Conservation (phyloP, 2,797 vertebrate species). For the Sebastes vulpes region DNA sequence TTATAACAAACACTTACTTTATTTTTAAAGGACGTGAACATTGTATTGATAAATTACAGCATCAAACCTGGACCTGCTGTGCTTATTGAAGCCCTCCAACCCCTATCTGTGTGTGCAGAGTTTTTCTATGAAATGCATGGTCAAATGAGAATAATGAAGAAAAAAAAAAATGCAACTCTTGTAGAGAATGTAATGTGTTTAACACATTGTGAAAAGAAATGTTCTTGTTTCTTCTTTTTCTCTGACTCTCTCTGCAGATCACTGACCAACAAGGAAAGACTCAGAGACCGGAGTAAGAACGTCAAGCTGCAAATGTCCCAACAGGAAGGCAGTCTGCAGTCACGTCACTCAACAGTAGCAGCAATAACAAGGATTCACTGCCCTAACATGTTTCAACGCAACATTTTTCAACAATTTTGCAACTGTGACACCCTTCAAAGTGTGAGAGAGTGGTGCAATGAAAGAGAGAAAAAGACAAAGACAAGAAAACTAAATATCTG, state of each 20-base stretch:
- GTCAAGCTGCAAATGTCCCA: not conserved
- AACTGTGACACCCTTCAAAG: not conserved
- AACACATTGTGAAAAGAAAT: not conserved
- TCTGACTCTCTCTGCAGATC: not conserved
- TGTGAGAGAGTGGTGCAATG: not conserved
- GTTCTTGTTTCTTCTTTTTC: not conserved
- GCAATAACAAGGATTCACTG: not conserved
- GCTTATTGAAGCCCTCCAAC: not conserved
- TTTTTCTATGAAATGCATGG: not conserved
- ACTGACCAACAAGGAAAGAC: not conserved
- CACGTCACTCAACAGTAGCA: not conserved
- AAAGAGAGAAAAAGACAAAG: not conserved
- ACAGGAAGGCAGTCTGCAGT: not conserved
- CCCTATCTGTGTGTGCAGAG: not conserved
- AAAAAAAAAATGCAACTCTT: not conserved
- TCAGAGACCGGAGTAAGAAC: not conserved
- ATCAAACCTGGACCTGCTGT: not conserved
- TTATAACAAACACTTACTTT: too few species aligned
- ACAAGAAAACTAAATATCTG: slow-evolving; percentile 77
- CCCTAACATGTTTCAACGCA: not conserved
- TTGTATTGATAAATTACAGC: too few species aligned
- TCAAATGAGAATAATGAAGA: not conserved
- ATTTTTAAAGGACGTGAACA: too few species aligned
- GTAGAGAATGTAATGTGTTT: not conserved
- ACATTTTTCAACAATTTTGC: not conserved